Base-by-base conservation (phyloP, 2,113 vertebrate genomes). In the Dendrocopos noguchii region DNA sequence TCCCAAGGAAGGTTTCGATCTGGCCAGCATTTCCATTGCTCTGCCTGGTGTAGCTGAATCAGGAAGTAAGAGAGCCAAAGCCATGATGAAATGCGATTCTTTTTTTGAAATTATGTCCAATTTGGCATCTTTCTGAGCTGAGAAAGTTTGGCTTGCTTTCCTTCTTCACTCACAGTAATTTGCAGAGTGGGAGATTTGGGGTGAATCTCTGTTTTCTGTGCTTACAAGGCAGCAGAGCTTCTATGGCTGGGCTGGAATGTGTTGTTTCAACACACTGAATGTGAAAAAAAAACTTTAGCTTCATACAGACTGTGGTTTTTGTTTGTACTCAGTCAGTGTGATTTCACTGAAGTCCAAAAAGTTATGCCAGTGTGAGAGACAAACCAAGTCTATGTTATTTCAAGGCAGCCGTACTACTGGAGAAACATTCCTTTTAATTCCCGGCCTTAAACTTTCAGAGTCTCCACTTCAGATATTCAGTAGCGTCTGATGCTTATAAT, bases 311-410 rank as follows among this genome's bases (percentile, higher is more conserved):
- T 63, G 52, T 88, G 70, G n/a, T 39, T 94, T 90, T 93, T 95
- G 87, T 96, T 95, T 96, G 91, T 92, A 91, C 50, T 93, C 95
- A 94, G 82, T 77, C 95, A 96, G 50, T 89, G 87, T 94, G 89
- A 93, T 92, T 95, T 91, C 81, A 85, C 84, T 92, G 71, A 94
- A 92, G 87, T 83, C 90, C 77, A 91, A 78, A 88, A 94, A 75
- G 80, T 93, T 90, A 68, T 91, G 91, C 90, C 91, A 95, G 76
- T 70, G 63, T 84, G 83, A 91, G 87, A 94, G 63, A 91, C 72
- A 93, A 91, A 96, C 91, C 59, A 82, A 87, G 87, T 80, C 87
- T 83, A 27, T 95, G 88, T 95, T 96, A 76, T 95, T 95, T 96
- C 90, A 93, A 75, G 93, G 55, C 82, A 86, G 80, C 57, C 7